These are phyloP conservation scores for Arrhamphus sclerolepis DNA, from an alignment of 2,797 vertebrate genomes.

Conservation along the genomic window DNA sequence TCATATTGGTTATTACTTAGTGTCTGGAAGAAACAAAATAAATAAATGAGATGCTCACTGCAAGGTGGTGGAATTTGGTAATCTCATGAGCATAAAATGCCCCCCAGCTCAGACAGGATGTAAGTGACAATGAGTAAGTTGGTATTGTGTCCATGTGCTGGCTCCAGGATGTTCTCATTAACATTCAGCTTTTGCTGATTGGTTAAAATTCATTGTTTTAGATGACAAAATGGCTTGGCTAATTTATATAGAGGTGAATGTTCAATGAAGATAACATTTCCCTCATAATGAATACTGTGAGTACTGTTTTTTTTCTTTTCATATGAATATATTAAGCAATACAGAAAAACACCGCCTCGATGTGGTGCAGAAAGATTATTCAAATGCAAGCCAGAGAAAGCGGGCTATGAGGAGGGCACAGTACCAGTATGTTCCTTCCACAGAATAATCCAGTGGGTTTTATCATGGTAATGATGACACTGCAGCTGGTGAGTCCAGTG, in stretches of 20 bases:
- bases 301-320: constrained; percentile 19
- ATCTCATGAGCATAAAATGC: constrained; percentile 8
- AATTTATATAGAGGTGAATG: constrained; percentile 70
- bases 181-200: constrained; percentile 55
- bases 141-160: constrained; percentile 47
- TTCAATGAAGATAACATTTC: constrained; percentile 74
- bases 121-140: constrained; percentile 36
- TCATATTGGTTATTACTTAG: constrained; percentile 34
- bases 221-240: constrained; percentile 51
- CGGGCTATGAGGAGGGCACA: constrained; percentile 30
- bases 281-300: constrained; percentile 51
- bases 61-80: constrained; percentile 10
- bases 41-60: neutral
- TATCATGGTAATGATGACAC: constrained; percentile 71
- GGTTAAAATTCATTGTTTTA: constrained; percentile 69
- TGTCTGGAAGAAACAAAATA: constrained; percentile 3
- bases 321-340: constrained; percentile 52
- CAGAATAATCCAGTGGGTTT: constrained; percentile 52
- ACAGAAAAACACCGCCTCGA: constrained; percentile 53
- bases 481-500: constrained; percentile 71
- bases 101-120: constrained; percentile 17
- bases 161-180: constrained; percentile 57
- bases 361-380: constrained; percentile 46
- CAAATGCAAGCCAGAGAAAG: constrained; percentile 38
- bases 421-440: constrained; percentile 32